Evolutionary conservation across 2,888 invertebrate genomes (phyloP), one percentile per base, ranked within the genome.

Genomic region (Spicauda simplicius): DNA sequence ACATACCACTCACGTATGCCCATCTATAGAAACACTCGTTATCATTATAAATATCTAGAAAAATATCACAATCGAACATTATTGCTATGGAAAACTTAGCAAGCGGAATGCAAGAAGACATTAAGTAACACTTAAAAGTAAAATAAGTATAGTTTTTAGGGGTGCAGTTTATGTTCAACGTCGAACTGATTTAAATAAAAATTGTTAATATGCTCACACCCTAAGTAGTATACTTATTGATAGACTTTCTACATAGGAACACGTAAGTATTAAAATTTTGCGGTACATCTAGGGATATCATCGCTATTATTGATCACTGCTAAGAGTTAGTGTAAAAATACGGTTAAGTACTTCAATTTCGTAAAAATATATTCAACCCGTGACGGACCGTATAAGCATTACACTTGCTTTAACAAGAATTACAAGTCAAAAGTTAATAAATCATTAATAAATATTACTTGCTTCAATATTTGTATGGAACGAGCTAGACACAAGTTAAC

Each of bases 1-100:
- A 74, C 73, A 78, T 65, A 76, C 79, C 85, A 74, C 74, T 72
- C 78, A 81, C 77, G 83, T 83, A 80, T 72, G 80, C 80, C 90
- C 90, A 87, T 76, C 89, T 89, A 81, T 69, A 70, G 77, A 80
- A 80, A 80, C 69, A 73, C 74, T 73, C 70, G 70, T 69, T 68
- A 71, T 65, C 55, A 67, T 55, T 70, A 71, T 70, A 71, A 68
- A 70, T 62, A 68, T 68, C 63, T 72, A 72, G 53, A 72, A 73
- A 73, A 73, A 72, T 74, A 71, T 72, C 71, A 72, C 70, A 68
- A 69, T 54, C n/a, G 16, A 63, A 48, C 50, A 52, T 57, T 64
- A 57, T 57, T 20, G 57, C 64, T 65, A 65, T 53, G 53, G 58
- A 57, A 64, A 50, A 64, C 57, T 30, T 64, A 64, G 57, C 64